Evolutionary conservation across 2,888 invertebrate genomes (phyloP), one percentile per base, ranked within the genome.

Genomic region (Chironomus tentans): DNA sequence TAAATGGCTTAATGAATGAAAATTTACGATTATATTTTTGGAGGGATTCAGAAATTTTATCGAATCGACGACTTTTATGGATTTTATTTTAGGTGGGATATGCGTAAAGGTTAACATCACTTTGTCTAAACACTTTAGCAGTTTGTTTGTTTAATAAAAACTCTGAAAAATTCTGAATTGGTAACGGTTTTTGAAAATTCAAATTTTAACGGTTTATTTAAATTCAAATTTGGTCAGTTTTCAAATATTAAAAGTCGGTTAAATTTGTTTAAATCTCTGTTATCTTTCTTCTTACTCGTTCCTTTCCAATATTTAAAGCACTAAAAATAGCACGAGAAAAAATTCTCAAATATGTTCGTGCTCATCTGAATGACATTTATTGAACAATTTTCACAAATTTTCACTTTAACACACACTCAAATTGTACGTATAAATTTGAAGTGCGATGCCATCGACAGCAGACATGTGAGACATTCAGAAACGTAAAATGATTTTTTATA

Each of bases 11-110:
- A 68, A 68, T 68, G 68, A 68, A 68, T 46, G 46, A 68, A 68
- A 38, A 68, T 68, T 68, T 68, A 68, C 68, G 68, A 46, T 68
- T 15, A 68, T 46, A 38, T 65, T 65, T 65, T 56, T 24, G 65
- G 21, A n/a, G 4, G 21, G 38, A 38, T 38, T 38, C 38, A 10
- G 4, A 38, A 28, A 56, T 15, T 56, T 56, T 56, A 15, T 56
- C 56, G n/a, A 15, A n/a, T 56, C n/a, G 18, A 56, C 5, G 56
- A 15, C 7, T 2, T 56, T 56, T 56, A 15, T 56, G 15, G n/a
- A 56, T 56, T n/a, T n/a, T 15, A 3, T 15, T 56, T 56, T n/a
- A n/a, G n/a, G n/a, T n/a, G n/a, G n/a, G n/a, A n/a, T n/a, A n/a
- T n/a, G n/a, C n/a, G n/a, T n/a, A n/a, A n/a, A n/a, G n/a, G n/a